Evolutionary conservation across 2,113 vertebrate species (phyloP), one percentile per base, ranked within the genome.

Genomic region (Phoxinus phoxinus): DNA sequence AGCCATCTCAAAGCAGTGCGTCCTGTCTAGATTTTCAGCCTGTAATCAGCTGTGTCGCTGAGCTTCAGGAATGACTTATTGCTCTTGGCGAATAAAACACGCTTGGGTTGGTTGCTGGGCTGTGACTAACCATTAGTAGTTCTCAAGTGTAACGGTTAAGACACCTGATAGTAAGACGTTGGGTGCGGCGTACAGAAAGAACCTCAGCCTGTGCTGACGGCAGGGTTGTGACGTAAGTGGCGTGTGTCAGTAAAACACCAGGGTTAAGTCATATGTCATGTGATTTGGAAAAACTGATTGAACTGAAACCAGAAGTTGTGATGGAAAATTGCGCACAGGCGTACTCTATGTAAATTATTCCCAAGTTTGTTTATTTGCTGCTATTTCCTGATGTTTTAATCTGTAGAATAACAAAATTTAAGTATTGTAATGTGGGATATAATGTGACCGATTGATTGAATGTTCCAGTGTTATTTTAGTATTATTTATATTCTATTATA

Each of bases 231-330:
- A 86, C 19, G 77, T 12, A 53, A 30, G 4, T 8, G 35, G 12
- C 37, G 53, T 35, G 78, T 46, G 73, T 59, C 46, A 58, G 81
- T 32, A 41, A 63, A 78, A 63, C 37, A 11, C 77, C 15, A 12
- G 8, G 35, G 41, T 79, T 69, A 27, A 17, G 65, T 69, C 23
- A 71, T 41, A 41, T 48, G 67, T 51, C 53, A 23, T 27, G 5
- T 35, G 11, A 67, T 37, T 23, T 37, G 56, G 48, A 41, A 41
- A 27, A 15, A 77, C 48, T 71, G 35, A 53, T 21, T 1, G 48
- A 86, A 84, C 19, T 56, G 84, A 88, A 88, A 88, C 81, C 44
- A 74, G 17, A 88, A 56, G 30, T 21, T 19, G 10, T 19, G 37
- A 63, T 9, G 27, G 19, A 15, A 53, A 41, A 73, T 48, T 65